These are phyloP conservation scores for Caenorhabditis uteleia DNA, from an alignment of 2,888 invertebrate species.

Conservation along the genomic window DNA sequence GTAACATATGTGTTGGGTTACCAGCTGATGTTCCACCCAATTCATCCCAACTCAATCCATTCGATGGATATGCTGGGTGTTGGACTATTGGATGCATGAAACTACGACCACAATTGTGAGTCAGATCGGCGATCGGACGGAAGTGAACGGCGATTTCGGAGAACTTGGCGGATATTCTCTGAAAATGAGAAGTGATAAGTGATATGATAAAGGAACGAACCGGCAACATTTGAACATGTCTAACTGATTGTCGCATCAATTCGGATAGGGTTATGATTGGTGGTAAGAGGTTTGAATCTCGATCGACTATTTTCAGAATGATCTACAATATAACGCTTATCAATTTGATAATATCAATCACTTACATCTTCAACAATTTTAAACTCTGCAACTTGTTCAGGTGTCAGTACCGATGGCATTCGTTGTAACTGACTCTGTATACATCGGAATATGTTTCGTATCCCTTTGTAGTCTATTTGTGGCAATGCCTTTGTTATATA, in stretches of 20 bases:
- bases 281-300: constrained; percentile 40
- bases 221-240: constrained; percentile 40
- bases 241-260: constrained; percentile 27
- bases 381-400: constrained; percentile 28
- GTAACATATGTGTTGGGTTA: too few relatives aligned
- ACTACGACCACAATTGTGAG: constrained; percentile 40
- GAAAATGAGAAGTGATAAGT: constrained; percentile 9
- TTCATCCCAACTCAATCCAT: constrained; percentile 3
- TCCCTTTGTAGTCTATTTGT: constrained; percentile 44
- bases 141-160: constrained; percentile 39
- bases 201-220: constrained; percentile 12
- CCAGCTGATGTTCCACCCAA: constrained; percentile 13
- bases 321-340: constrained; percentile 23
- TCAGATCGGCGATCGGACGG: constrained; percentile 53
- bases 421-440: constrained; percentile 24
- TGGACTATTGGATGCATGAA: constrained; percentile 48
- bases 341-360: background rate
- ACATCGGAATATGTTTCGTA: constrained; percentile 25
- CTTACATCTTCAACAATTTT: constrained; percentile 22
- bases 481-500: constrained; percentile 30
- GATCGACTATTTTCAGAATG: constrained; percentile 40
- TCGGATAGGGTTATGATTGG: constrained; percentile 50
- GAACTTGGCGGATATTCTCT: constrained; percentile 43
- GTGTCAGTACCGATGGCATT: constrained; percentile 16
- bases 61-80: constrained; percentile 36